Base-by-base conservation (phyloP, 2,888 invertebrate genomes). In the Oligia latruncula region DNA sequence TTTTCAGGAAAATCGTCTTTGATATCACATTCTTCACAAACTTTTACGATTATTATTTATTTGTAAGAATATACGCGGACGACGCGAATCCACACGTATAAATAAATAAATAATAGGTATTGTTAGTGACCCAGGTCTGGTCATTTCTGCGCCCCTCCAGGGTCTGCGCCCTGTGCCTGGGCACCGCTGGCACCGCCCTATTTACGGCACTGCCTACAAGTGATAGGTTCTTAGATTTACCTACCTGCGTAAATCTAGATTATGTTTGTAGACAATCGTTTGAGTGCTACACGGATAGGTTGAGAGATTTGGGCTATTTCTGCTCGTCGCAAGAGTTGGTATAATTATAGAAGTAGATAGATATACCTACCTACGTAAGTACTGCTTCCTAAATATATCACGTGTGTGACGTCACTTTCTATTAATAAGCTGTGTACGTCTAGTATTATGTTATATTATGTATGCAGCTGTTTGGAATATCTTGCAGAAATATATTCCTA, bases 291-390 rank as follows among this genome's bases (percentile, higher is more conserved):
- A 86, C 82, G 75, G 81, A 86, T 87, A 77, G 85, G 81, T 84
- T 84, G 87, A 89, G 89, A 88, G 86, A 90, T 90, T 90, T 85
- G 88, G 83, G 90, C 90, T 94, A 94, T 94, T 94, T 94, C 90
- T 89, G 91, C 87, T 80, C 92, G 92, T 92, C 92, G 92, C 92
- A 92, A 91, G 93, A 92, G 90, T 90, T 90, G 91, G 92, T 93
- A 92, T 93, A 93, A 93, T 93, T 94, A 93, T 94, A 93, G 90
- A 92, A 91, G 91, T 92, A 93, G 93, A 93, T 93, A 92, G 91
- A 93, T 86, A 93, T 91, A 89, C 77, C 81, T 87, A 92, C 90
- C 90, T 91, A 92, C 89, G 90, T 92, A 87, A 79, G 79, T 87
- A 93, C 91, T 88, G 92, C 90, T 91, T 93, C 92, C 89, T 89